Percentiles rank a stretch among this genome's conserved stretches.
These are phyloP conservation scores for Argyresthia albistria DNA, from an alignment of 2,888 invertebrate genomes.

Conservation along the genomic window DNA sequence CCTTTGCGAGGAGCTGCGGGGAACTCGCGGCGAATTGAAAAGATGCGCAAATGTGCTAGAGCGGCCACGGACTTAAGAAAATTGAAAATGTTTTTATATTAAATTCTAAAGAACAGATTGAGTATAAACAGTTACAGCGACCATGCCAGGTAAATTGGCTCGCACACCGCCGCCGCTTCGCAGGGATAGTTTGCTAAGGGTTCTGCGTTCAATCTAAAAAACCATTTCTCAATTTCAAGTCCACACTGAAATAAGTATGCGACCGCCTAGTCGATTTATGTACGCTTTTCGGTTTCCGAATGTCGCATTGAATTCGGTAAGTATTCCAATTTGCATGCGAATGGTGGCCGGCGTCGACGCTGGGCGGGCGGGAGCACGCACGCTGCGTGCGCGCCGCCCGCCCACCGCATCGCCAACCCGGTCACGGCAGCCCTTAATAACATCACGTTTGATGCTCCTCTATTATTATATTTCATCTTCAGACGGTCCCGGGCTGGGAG, in stretches of 20 bases:
- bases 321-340: slow-evolving; percentile 58
- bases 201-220: not conserved
- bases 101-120: not conserved
- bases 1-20: slow-evolving; percentile 21
- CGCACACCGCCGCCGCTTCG: too few species aligned
- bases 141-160: not conserved
- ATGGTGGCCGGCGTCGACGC: slow-evolving; percentile 35
- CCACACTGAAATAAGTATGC: slow-evolving; percentile 15
- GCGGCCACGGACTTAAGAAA: not conserved
- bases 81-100: not conserved
- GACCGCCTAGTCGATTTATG: slow-evolving; percentile 30
- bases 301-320: slow-evolving; percentile 36
- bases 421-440: slow-evolving; percentile 68
- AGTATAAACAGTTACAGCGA: not conserved
- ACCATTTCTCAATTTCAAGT: not conserved
- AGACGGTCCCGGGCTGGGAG: slow-evolving; percentile 56
- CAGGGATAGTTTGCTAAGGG: too few species aligned
- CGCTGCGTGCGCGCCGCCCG: slow-evolving; percentile 45
- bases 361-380: slow-evolving; percentile 39
- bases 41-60: slow-evolving; percentile 4
- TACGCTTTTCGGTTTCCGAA: slow-evolving; percentile 24
- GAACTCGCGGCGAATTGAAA: slow-evolving; percentile 33
- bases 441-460: slow-evolving; percentile 72
- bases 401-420: slow-evolving; percentile 31
- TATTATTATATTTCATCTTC: slow-evolving; percentile 71